A percentile compares a stretch with the other conserved stretches of the same genome.
These are phyloP conservation scores for Neogobius melanostomus DNA, from an alignment of 2,113 vertebrate genomes.

Conservation along the genomic window DNA sequence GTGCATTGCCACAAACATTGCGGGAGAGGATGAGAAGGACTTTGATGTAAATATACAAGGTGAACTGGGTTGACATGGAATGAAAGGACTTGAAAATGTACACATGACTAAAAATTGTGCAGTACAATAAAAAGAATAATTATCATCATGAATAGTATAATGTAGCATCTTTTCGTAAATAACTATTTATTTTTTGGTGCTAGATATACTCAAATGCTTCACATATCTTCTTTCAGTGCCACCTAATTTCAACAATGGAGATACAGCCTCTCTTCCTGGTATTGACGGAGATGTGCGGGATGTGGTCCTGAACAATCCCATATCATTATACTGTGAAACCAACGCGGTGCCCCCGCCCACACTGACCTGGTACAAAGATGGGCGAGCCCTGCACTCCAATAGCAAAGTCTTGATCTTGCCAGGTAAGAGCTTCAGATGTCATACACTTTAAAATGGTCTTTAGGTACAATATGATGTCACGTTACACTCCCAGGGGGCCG, in stretches of 20 bases:
- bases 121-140: no score
- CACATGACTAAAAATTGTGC: not conserved
- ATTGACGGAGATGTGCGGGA: conserved; percentile 77
- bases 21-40: conserved; percentile 96
- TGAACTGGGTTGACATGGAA: conserved; percentile 74
- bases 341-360: conserved; percentile 91
- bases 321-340: conserved; percentile 92
- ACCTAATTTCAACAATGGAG: conserved; percentile 86
- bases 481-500: conserved; percentile 81
- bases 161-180: no score
- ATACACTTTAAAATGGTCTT: not conserved
- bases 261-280: conserved; percentile 64
- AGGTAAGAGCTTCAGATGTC: conserved; percentile 70
- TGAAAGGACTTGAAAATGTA: conserved; percentile 28
- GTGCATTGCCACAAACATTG: conserved; percentile 91
- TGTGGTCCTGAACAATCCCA: conserved; percentile 89
- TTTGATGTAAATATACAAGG: conserved; percentile 99
- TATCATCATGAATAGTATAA: no score
- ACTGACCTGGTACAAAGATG: conserved; percentile 94
- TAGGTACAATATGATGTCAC: no score
- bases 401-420: conserved; percentile 88
- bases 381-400: conserved; percentile 79
- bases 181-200: no score
- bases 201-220: not conserved
- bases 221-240: conserved; percentile 78